These are phyloP conservation scores for Hystrix cristata DNA, from an alignment of 2,113 vertebrate species.

Conservation along the genomic window DNA sequence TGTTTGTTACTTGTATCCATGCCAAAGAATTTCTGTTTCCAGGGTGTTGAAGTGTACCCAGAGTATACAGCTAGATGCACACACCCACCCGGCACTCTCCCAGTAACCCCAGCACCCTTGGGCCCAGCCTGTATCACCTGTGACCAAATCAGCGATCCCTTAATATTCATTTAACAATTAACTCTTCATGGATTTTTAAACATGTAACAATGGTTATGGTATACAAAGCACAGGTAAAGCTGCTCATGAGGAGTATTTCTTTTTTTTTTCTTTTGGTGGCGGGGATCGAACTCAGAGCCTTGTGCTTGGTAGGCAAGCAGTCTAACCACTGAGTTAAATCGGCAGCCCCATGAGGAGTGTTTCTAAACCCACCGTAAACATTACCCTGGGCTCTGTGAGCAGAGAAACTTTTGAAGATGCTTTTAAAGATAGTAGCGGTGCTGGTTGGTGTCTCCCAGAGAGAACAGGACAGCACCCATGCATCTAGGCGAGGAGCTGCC, in stretches of 20 bases:
- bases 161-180: neutral
- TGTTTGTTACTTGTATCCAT: neutral
- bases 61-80: neutral
- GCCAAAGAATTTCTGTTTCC: neutral
- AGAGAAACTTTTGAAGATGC: too few relatives aligned
- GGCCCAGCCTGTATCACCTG: neutral
- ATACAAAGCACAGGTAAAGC: too few relatives aligned
- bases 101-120: accelerated
- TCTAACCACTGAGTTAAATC: too few relatives aligned
- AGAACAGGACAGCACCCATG: accelerated
- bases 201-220: neutral
- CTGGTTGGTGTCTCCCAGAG: neutral
- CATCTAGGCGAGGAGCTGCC: accelerated
- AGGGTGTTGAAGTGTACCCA: neutral
- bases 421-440: neutral
- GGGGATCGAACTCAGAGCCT: too few relatives aligned
- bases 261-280: too few relatives aligned
- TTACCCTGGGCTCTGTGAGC: accelerated
- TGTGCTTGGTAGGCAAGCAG: too few relatives aligned
- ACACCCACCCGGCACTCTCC: accelerated
- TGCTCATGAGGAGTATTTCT: too few relatives aligned
- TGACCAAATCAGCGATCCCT: neutral
- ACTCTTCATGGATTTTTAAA: neutral
- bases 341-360: neutral
- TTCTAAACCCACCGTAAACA: neutral